These are phyloP conservation scores for Cordylochernes scorpioides DNA, from an alignment of 2,888 invertebrate genomes.

Conservation along the genomic window DNA sequence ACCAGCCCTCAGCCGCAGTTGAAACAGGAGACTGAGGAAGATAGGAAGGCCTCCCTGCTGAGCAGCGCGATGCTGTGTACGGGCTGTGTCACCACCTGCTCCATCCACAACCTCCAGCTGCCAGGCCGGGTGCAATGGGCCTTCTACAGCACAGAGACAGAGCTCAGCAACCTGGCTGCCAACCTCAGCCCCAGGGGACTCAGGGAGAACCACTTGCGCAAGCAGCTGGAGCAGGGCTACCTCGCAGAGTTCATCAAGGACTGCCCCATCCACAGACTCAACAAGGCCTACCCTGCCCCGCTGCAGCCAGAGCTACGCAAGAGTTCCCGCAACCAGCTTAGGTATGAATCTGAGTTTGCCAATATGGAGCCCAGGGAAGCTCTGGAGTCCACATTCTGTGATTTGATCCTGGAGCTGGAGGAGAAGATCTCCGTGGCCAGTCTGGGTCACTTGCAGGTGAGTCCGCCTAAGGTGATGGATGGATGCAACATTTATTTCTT, in stretches of 20 bases:
- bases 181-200: conserved; percentile 53
- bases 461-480: no score
- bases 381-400: conserved; percentile 42
- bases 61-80: no score
- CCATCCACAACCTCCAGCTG: conserved; percentile 33
- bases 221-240: conserved; percentile 34
- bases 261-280: conserved; percentile 26
- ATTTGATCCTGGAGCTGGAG: conserved; percentile 61
- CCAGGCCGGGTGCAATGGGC: conserved; percentile 36
- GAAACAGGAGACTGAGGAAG: no score
- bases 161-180: conserved; percentile 40
- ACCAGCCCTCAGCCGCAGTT: no score
- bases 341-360: conserved; percentile 5
- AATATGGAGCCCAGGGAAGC: conserved; percentile 28
- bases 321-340: conserved; percentile 7
- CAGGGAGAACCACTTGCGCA: conserved; percentile 47
- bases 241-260: conserved; percentile 24
- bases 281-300: conserved; percentile 6
- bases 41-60: no score
- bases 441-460: conserved; percentile 48
- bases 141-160: conserved; percentile 39
- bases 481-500: no score
- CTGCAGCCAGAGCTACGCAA: conserved; percentile 7
- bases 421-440: conserved; percentile 57
- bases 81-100: conserved; percentile 37